Percentiles rank a stretch among this genome's conserved stretches.
Evolutionary conservation across 2,888 invertebrate genomes (phyloP).

Genomic region (Lycophotia porphyrea): DNA sequence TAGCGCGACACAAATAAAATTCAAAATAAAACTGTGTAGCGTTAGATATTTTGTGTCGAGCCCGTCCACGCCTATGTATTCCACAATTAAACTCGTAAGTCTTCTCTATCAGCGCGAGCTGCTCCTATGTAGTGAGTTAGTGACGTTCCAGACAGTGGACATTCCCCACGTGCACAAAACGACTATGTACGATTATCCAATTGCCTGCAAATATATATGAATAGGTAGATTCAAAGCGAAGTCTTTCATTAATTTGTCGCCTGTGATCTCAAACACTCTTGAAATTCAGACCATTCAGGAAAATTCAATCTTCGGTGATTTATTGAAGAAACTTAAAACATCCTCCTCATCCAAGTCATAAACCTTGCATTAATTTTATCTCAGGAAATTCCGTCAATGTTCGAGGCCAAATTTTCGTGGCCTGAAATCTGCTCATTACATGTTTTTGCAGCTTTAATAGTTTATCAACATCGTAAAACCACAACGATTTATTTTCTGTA

Average conservation of each 20-base stretch:
- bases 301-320: not conserved
- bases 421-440: slow-evolving; percentile 67
- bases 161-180: slow-evolving; percentile 49
- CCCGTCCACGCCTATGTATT: slow-evolving; percentile 76
- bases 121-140: slow-evolving; percentile 29
- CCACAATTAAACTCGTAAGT: slow-evolving; percentile 78
- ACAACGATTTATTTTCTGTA: slow-evolving; percentile 63
- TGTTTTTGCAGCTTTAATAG: slow-evolving; percentile 67
- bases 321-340: slow-evolving; percentile 15
- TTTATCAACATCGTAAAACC: slow-evolving; percentile 70
- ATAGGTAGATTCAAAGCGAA: slow-evolving; percentile 31
- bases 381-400: slow-evolving; percentile 75
- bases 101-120: slow-evolving; percentile 63
- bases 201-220: slow-evolving; percentile 32
- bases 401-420: slow-evolving; percentile 72
- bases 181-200: slow-evolving; percentile 41
- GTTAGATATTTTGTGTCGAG: slow-evolving; percentile 84
- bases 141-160: slow-evolving; percentile 38
- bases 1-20: slow-evolving; percentile 90
- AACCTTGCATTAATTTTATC: slow-evolving; percentile 67
- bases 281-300: not conserved
- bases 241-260: slow-evolving; percentile 20
- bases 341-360: slow-evolving; percentile 40
- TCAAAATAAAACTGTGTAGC: slow-evolving; percentile 89
- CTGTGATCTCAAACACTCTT: slow-evolving; percentile 16